These are phyloP conservation scores for Antheraea assamensis DNA, from an alignment of 2,888 invertebrate species.

Conservation along the genomic window DNA sequence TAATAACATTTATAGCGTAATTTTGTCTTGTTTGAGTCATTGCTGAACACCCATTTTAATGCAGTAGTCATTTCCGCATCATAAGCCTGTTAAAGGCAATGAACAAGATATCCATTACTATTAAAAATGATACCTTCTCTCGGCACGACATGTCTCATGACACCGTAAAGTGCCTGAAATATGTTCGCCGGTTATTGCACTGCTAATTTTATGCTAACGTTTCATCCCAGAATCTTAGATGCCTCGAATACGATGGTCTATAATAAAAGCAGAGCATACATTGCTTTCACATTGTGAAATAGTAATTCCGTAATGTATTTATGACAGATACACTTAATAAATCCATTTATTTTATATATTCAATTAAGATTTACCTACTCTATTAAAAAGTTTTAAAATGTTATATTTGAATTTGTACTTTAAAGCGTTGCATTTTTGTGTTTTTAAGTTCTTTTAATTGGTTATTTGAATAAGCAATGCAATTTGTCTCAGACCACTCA, in stretches of 20 bases:
- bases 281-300: slow-evolving; percentile 38
- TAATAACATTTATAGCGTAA: slow-evolving; percentile 12
- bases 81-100: slow-evolving; percentile 50
- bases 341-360: slow-evolving; percentile 11
- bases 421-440: too few relatives aligned
- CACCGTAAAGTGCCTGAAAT: slow-evolving; percentile 62
- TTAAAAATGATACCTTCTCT: slow-evolving; percentile 45
- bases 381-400: too few relatives aligned
- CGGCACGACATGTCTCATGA: slow-evolving; percentile 40
- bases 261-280: slow-evolving; percentile 47
- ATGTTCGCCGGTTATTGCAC: slow-evolving; percentile 59
- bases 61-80: slow-evolving; percentile 47
- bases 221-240: slow-evolving; percentile 52
- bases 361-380: too few relatives aligned
- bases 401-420: too few relatives aligned
- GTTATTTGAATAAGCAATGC: too few relatives aligned
- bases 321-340: slow-evolving; percentile 21
- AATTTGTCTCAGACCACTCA: too few relatives aligned
- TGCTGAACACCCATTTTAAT: slow-evolving; percentile 41
- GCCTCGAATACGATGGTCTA: slow-evolving; percentile 43
- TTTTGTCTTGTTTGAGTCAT: slow-evolving; percentile 30
- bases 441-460: too few relatives aligned
- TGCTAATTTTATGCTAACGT: slow-evolving; percentile 58
- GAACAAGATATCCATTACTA: slow-evolving; percentile 46
- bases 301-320: slow-evolving; percentile 23